Evolutionary conservation across 2,113 vertebrate species (phyloP).

Genomic region (Miniopterus natalensis): DNA sequence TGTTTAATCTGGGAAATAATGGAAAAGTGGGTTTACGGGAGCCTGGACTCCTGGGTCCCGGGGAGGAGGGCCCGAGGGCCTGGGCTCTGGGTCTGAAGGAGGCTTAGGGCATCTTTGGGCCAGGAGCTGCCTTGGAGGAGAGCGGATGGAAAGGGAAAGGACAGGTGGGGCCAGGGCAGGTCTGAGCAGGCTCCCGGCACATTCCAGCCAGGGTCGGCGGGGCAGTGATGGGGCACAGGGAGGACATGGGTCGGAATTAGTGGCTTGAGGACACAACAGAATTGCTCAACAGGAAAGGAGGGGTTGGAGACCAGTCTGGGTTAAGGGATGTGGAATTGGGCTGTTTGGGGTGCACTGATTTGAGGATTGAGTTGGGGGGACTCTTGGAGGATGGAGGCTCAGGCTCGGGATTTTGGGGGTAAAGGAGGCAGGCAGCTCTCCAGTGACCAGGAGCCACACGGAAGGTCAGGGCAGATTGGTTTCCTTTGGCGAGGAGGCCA

Average conservation of each 20-base stretch:
- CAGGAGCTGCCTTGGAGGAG: not conserved
- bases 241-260: not conserved
- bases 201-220: not conserved
- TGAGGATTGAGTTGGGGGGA: not conserved
- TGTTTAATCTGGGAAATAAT: not conserved
- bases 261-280: not conserved
- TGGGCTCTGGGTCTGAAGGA: not conserved
- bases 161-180: constrained; percentile 7
- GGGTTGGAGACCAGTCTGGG: not conserved
- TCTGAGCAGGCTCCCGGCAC: not conserved
- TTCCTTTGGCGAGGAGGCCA: constrained; percentile 55
- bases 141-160: not conserved
- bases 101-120: not conserved
- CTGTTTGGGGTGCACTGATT: not conserved
- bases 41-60: too few relatives aligned
- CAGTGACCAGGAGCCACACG: not conserved
- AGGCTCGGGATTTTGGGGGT: not conserved
- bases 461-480: constrained; percentile 42
- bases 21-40: too few relatives aligned
- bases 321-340: not conserved
- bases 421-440: not conserved
- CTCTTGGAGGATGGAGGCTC: not conserved
- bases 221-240: not conserved
- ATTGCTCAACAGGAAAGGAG: constrained; percentile 53
- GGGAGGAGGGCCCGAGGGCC: not conserved